A percentile compares a stretch with the other conserved stretches of the same genome.
Conservation (phyloP, 2,888 invertebrate genomes). For the Megalurothrips usitatus region DNA sequence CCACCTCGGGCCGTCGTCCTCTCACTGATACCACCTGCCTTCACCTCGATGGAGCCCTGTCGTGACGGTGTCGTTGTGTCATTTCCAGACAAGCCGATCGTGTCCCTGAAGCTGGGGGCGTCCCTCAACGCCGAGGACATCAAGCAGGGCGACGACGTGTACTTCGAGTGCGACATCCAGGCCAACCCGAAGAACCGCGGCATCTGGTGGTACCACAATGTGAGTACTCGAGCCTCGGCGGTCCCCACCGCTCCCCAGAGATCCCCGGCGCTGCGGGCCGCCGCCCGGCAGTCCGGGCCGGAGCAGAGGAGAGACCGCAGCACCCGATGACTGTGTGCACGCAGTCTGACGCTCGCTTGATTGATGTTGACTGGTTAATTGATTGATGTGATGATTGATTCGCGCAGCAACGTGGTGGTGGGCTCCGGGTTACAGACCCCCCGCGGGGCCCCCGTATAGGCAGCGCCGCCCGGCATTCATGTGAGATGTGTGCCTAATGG, state of each 20-base stretch:
- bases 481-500: not conserved
- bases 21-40: conserved; percentile 9
- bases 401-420: not conserved
- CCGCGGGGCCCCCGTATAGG: not conserved
- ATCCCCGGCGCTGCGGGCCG: no score
- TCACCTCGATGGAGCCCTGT: not conserved
- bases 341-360: not conserved
- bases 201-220: conserved; percentile 72
- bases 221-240: conserved; percentile 49
- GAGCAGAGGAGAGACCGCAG: not conserved
- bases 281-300: no score
- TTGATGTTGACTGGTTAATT: not conserved
- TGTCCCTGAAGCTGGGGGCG: conserved; percentile 65
- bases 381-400: conserved; percentile 22
- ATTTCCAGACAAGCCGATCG: conserved; percentile 66
- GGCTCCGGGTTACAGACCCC: no score
- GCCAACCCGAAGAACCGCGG: conserved; percentile 71
- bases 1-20: conserved; percentile 17
- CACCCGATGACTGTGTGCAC: no score
- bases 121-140: conserved; percentile 71
- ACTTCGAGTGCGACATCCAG: conserved; percentile 73
- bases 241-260: no score
- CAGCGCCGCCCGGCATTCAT: not conserved
- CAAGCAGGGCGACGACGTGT: conserved; percentile 75
- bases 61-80: no score